Base-by-base conservation (phyloP, 2,888 invertebrate genomes). In the Pogonocherus hispidulus region DNA sequence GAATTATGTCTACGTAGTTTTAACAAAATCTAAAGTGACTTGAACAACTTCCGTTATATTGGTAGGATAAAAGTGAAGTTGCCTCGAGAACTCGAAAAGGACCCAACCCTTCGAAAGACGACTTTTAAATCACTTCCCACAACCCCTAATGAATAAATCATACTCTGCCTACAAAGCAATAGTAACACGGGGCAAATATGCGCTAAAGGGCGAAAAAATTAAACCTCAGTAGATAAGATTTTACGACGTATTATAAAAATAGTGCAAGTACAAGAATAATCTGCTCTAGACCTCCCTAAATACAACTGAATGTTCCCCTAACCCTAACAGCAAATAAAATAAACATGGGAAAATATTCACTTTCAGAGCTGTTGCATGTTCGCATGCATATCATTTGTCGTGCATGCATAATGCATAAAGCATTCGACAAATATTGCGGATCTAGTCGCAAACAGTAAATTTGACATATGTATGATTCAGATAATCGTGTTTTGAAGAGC, bases 231-330 rank as follows among this genome's bases (percentile, higher is more conserved):
- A 14, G 57, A 57, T 57, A 57, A 57, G 57, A 11, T n/a, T 19
- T 37, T 37, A 22, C 46, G 22, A 16, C 16, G 27, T 19, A 44
- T 23, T 47, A 47, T 47, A 59, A 59, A 59, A 47, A 27, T 47
- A 44, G 47, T 59, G 59, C 47, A 59, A 59, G 59, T 52, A 57
- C 46, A 44, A 41, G 46, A 57, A 57, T 55, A 35, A 55, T 57
- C 44, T 41, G 23, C 22, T 44, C 22, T 8, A 14, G 16, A 20
- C n/a, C 22, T 18, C 20, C 57, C 57, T 44, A 20, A 57, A 44
- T 9, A 14, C 14, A 44, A 20, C 23, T 19, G 35, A 35, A 11
- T 35, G 18, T 35, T 57, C 22, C 47, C 32, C 41, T 32, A 46
- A 27, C 59, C 59, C 59, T 27, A 32, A 47, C 32, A 19, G n/a